Evolutionary conservation across 2,888 invertebrate species (phyloP), one percentile per base, ranked within the genome.

Genomic region (Synanthedon vespiformis): DNA sequence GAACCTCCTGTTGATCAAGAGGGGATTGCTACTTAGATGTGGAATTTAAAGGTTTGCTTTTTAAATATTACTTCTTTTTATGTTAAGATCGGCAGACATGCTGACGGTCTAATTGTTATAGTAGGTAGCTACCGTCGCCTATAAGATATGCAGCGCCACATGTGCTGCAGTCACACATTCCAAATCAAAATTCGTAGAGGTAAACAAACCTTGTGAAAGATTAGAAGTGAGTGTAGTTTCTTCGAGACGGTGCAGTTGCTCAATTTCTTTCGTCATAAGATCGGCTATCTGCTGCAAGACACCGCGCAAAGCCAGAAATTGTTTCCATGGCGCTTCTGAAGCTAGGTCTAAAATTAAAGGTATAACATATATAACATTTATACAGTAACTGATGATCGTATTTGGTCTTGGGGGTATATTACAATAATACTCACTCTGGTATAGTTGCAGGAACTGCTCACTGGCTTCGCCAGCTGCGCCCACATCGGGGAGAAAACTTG

Each of bases 201-300:
- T 22, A 22, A 34, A 34, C 34, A 34, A 34, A 88, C 90, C 96
- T 88, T 98, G 96, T 1, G 97, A 95, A 2, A 98, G 89, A 78
- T 98, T 97, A 0, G 97, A 97, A 0, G 95, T 97, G 2, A 98
- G 88, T 0, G 97, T 96, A 0, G 95, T 95, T 68, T 96, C 96
- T 76, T 98, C 98, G 40, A 98, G 86, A 11, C 93, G 91, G 75
- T 96, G 95, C 14, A 98, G 88, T 63, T 95, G 93, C 57, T 94
- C 93, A 47, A 97, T 96, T 88, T 98, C 98, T 60, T 92, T 90
- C 0, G 95, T 95, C 70, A 98, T 90, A 22, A 98, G 87, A 62
- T 94, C 92, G 0, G 96, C 97, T 51, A 98, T 90, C 59, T 94
- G 92, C 6, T 93, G 90, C 52, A 98, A 88, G 0, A 97, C 94